Evolutionary conservation across 2,113 vertebrate genomes (phyloP), one percentile per base, ranked within the genome.

Genomic region (Sprattus sprattus): DNA sequence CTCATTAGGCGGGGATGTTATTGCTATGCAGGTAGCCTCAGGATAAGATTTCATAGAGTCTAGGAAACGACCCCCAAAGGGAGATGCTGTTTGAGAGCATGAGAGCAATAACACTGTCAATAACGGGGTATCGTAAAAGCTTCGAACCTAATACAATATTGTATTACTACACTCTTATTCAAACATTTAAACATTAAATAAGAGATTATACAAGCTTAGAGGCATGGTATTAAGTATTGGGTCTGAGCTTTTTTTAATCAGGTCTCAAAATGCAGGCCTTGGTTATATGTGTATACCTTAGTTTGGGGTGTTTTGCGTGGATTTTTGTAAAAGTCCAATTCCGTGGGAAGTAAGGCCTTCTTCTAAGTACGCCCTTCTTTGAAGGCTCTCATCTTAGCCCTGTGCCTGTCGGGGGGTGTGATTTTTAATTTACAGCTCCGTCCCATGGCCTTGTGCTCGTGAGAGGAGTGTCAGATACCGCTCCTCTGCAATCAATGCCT

Each of bases 401-500:
- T 78, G 71, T 39, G 25, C 3, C 71, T 78, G 71, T 78, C 32
- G 32, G 28, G 4, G 54, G 71, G 71, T 44, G 71, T 78, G 71
- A 32, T 15, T 15, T 16, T 32, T 39, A 11, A 78, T 78, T 78
- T 32, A 78, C 71, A 32, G 71, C 71, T 60, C 54, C 18, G 54
- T 18, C 54, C 54, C 54, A 22, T 22, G 54, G 54, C 54, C 20
- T 60, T 6, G 54, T 1, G 54, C 52, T 32, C 11, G 16, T 32
- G 71, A 78, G 71, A 10, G 8, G 67, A 75, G 71, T 39, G 28
- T 46, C 0, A 15, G 28, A 75, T 52, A 28, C 47, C 18, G 45
- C 32, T 46, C 45, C 67, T 80, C 47, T 57, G 11, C 78, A 87
- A 83, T 67, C 83, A 87, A 49, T 83, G 81, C 87, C 28, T 67